Percentiles rank a stretch among this genome's conserved stretches.
Conservation (phyloP, 2,113 vertebrate species). For the Raja brachyura region DNA sequence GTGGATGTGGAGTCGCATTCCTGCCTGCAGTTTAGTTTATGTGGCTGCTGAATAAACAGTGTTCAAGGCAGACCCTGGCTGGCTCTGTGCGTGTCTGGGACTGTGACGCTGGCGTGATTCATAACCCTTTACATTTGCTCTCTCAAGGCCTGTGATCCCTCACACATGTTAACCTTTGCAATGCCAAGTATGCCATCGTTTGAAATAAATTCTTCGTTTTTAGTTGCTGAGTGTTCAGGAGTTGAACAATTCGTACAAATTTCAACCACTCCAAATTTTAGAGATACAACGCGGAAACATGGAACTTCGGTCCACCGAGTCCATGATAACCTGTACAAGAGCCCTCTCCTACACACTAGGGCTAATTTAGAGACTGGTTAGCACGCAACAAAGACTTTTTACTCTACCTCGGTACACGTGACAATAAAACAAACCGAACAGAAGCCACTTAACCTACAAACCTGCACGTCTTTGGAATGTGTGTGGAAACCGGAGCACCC, state of each 20-base stretch:
- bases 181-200: background rate
- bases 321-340: too few species aligned
- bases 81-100: background rate
- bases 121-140: background rate
- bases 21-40: background rate
- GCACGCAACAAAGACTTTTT: too few species aligned
- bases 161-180: slow-evolving; percentile 1
- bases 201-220: background rate
- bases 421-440: too few species aligned
- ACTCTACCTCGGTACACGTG: too few species aligned
- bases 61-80: background rate
- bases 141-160: background rate
- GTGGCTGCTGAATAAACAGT: slow-evolving; percentile 12
- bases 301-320: too few species aligned
- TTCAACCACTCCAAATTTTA: background rate
- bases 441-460: too few species aligned
- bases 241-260: background rate
- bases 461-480: too few species aligned
- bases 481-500: too few species aligned
- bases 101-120: background rate
- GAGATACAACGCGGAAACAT: too few species aligned
- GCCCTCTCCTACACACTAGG: too few species aligned
- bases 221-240: background rate
- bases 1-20: background rate
- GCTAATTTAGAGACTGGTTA: too few species aligned